Percentiles rank a stretch among this genome's conserved stretches.
Conservation (phyloP, 2,888 invertebrate genomes). For the Anoplius nigerrimus region DNA sequence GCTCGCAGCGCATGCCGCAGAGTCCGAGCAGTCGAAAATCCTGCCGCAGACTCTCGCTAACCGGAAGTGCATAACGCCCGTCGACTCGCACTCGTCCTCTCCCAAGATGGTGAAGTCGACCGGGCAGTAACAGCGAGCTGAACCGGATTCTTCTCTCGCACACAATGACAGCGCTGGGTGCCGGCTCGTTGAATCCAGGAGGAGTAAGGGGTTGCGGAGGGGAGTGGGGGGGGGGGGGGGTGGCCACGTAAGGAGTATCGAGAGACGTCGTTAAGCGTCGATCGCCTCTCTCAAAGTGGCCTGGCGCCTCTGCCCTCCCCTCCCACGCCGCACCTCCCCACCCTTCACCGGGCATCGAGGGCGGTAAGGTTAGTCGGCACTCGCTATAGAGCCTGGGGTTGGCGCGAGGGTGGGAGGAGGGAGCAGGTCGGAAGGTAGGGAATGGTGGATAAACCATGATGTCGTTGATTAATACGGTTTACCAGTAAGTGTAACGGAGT, state of each 20-base stretch:
- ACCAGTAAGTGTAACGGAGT: slow-evolving; percentile 76
- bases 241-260: slow-evolving; percentile 55
- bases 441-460: slow-evolving; percentile 73
- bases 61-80: no score
- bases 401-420: slow-evolving; percentile 28
- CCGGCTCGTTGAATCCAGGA: slow-evolving; percentile 51
- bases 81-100: no score
- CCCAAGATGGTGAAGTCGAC: no score
- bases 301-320: slow-evolving; percentile 58
- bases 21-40: no score
- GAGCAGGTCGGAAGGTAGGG: slow-evolving; percentile 25
- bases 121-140: slow-evolving; percentile 30
- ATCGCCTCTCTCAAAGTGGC: slow-evolving; percentile 68
- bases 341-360: slow-evolving; percentile 14
- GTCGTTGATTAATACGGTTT: slow-evolving; percentile 76
- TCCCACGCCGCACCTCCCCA: background rate
- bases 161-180: slow-evolving; percentile 33
- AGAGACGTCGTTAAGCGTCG: slow-evolving; percentile 67
- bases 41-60: no score
- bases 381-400: slow-evolving; percentile 42
- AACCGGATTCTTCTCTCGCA: slow-evolving; percentile 46
- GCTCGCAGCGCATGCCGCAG: no score
- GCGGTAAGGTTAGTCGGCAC: slow-evolving; percentile 46
- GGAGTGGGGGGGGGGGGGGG: no score
- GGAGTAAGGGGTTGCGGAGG: no score